phyloP scores from a whole-genome alignment of 2,797 vertebrate genomes.

The Strix occidentalis region DNA sequence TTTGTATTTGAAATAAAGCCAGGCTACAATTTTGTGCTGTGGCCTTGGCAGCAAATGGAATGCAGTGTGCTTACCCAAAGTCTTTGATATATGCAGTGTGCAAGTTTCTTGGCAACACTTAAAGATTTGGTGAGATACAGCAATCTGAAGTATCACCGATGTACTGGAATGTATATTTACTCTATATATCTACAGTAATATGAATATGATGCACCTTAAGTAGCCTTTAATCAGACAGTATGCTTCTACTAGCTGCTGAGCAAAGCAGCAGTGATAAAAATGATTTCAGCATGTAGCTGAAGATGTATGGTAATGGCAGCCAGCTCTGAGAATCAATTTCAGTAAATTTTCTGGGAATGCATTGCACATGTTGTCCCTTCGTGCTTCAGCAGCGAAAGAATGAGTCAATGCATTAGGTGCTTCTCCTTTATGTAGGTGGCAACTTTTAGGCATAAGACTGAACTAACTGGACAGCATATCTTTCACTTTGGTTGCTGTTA shows the following conservation, averaged over 20 bases:
- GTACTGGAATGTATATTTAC: constrained; percentile 27
- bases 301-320: background rate
- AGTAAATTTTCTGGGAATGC: background rate
- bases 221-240: constrained; percentile 24
- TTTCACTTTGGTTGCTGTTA: background rate
- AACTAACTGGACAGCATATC: background rate
- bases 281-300: background rate
- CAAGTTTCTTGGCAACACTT: constrained; percentile 35
- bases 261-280: constrained; percentile 22
- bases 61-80: constrained; percentile 1
- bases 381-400: background rate
- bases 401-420: background rate
- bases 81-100: background rate
- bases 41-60: constrained; percentile 41
- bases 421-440: background rate
- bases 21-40: constrained; percentile 6
- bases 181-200: constrained; percentile 40
- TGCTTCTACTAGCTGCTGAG: constrained; percentile 24
- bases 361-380: background rate
- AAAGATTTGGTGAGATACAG: constrained; percentile 34
- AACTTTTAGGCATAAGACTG: background rate
- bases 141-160: constrained; percentile 21
- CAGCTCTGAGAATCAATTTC: background rate
- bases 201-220: constrained; percentile 43
- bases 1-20: constrained; percentile 26